phyloP scores from a whole-genome alignment of 2,113 vertebrate species.

The Martes martes region DNA sequence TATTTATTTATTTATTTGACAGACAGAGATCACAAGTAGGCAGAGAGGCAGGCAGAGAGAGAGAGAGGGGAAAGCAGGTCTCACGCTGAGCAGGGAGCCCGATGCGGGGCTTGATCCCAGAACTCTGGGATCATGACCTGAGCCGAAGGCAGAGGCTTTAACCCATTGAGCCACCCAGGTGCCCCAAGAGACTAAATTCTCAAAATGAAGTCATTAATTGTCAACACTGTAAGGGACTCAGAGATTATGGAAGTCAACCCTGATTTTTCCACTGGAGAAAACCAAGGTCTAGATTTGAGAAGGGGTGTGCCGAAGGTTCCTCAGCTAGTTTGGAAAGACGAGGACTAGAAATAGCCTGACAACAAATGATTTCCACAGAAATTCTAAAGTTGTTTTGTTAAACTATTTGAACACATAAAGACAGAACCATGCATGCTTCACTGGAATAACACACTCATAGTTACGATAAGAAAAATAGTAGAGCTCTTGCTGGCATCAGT shows the following conservation, averaged over 20 bases:
- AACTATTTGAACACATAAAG: not conserved
- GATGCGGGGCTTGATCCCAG: no score
- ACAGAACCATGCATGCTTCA: not conserved
- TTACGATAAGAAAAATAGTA: not conserved
- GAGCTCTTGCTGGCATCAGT: not conserved
- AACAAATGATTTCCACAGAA: not conserved
- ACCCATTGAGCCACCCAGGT: no score
- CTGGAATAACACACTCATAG: not conserved
- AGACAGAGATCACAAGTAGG: no score
- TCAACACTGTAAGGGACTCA: not conserved
- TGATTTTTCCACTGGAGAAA: conserved; percentile 17
- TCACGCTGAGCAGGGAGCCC: no score
- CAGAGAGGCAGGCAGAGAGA: no score
- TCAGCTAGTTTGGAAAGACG: not conserved
- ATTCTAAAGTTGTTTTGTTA: not conserved
- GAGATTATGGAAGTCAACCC: not conserved
- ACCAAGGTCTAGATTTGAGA: not conserved
- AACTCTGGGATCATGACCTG: no score
- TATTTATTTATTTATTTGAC: no score
- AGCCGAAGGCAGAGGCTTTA: no score
- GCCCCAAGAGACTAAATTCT: not conserved
- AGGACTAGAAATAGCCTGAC: not conserved
- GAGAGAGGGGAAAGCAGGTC: no score
- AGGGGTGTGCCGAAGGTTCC: not conserved
- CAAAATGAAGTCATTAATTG: conserved; percentile 2